These are phyloP conservation scores for Petrophora chlorosata DNA, from an alignment of 2,888 invertebrate genomes.

Conservation along the genomic window DNA sequence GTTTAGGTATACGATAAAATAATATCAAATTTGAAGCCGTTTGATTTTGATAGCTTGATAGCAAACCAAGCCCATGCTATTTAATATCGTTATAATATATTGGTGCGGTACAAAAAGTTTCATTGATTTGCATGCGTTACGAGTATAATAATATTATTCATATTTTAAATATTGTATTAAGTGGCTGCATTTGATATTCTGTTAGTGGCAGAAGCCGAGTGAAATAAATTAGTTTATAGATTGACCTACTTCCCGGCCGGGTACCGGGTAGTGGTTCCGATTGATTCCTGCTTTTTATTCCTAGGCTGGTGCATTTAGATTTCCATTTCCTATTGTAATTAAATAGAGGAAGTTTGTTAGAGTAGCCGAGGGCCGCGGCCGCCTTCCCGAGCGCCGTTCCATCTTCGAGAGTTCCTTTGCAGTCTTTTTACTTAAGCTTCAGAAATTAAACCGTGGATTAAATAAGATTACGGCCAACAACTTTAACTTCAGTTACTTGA, in stretches of 20 bases:
- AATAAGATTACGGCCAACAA: constrained; percentile 30
- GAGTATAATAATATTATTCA: no score
- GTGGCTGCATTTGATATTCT: constrained; percentile 44
- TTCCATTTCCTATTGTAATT: constrained; percentile 71
- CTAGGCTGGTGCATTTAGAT: constrained; percentile 61
- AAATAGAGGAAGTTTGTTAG: constrained; percentile 61
- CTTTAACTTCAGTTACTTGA: constrained; percentile 11
- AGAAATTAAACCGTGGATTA: constrained; percentile 39
- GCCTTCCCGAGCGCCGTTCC: constrained; percentile 28
- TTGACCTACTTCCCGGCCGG: constrained; percentile 53
- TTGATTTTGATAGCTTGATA: no score
- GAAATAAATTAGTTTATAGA: constrained; percentile 67
- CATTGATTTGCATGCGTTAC: no score
- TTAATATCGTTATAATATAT: no score
- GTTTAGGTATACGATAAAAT: no score
- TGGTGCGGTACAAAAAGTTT: no score
- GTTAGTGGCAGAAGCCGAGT: constrained; percentile 49
- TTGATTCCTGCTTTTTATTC: constrained; percentile 60
- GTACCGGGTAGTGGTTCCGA: constrained; percentile 31
- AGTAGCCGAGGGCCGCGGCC: constrained; percentile 41
- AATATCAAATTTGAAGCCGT: no score
- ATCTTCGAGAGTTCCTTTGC: constrained; percentile 38
- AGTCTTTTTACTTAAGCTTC: constrained; percentile 38
- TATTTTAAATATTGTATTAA: background rate
- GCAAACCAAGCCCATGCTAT: background rate